These are phyloP conservation scores for Halisarca cf. caerulea DNA, from an alignment of 37 sponge, comb jelly and placozoan species.

Conservation along the genomic window DNA sequence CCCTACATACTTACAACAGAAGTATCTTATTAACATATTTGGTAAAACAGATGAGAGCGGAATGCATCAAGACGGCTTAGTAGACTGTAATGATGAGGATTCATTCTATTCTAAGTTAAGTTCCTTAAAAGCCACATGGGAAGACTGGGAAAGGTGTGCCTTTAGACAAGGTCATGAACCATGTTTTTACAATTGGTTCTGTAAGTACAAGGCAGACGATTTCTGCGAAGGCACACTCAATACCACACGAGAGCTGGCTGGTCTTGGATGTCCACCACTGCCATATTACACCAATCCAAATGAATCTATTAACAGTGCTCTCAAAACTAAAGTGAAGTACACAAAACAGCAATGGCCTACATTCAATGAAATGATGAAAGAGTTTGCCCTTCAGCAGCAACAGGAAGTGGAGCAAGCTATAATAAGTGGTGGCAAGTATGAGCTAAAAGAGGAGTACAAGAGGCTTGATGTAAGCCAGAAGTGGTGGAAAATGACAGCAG, in stretches of 20 bases:
- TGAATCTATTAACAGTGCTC: constrained; percentile 34
- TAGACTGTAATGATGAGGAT: not conserved
- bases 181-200: not conserved
- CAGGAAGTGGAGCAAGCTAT: constrained; percentile 14
- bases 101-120: not conserved
- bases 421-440: constrained; percentile 5
- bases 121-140: not conserved
- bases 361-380: not conserved
- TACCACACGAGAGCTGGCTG: not conserved
- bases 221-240: constrained; percentile 1
- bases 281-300: constrained; percentile 23
- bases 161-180: not conserved
- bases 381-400: not conserved
- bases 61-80: not conserved
- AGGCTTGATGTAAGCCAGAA: not conserved
- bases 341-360: constrained; percentile 13
- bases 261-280: not conserved
- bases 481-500: constrained; percentile 7
- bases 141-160: not conserved
- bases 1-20: not conserved
- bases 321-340: constrained; percentile 18
- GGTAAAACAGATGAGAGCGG: not conserved
- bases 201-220: not conserved
- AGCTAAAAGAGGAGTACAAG: not conserved
- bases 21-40: not conserved